Evolutionary conservation across 2,113 vertebrate genomes (phyloP).

Genomic region (Corydoras sp.): DNA sequence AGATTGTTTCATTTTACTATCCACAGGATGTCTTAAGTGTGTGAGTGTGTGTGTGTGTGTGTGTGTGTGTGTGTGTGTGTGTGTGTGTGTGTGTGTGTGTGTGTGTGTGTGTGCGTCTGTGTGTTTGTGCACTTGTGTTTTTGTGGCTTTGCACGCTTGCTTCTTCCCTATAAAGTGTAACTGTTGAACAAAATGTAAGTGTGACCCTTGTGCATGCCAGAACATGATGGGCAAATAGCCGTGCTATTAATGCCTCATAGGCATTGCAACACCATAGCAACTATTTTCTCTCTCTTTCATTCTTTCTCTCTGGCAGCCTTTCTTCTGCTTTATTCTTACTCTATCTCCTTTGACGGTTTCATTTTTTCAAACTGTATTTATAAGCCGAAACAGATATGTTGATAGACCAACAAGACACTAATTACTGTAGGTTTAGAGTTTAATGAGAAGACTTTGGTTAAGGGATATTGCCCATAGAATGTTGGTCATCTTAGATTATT

Average conservation of each 20-base stretch:
- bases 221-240: constrained; percentile 36
- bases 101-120: neutral
- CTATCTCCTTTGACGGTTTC: too few species aligned
- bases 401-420: too few species aligned
- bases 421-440: too few species aligned
- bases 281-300: constrained; percentile 1
- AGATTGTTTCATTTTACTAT: constrained; percentile 14
- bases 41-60: neutral
- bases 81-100: neutral
- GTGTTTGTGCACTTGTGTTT: neutral
- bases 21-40: neutral
- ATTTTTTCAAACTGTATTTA: too few species aligned
- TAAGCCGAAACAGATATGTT: too few species aligned
- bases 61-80: neutral
- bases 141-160: neutral
- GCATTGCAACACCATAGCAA: constrained; percentile 24
- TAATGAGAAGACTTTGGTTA: too few species aligned
- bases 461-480: too few species aligned
- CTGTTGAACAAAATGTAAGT: constrained; percentile 17
- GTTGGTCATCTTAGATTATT: too few species aligned
- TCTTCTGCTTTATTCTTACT: too few species aligned
- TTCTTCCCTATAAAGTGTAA: constrained; percentile 24
- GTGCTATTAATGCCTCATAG: constrained; percentile 20
- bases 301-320: neutral
- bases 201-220: constrained; percentile 27